A percentile compares a stretch with the other conserved stretches of the same genome.
phyloP scores from a whole-genome alignment of 2,113 vertebrate genomes.

The Chascanopsetta lugubris region DNA sequence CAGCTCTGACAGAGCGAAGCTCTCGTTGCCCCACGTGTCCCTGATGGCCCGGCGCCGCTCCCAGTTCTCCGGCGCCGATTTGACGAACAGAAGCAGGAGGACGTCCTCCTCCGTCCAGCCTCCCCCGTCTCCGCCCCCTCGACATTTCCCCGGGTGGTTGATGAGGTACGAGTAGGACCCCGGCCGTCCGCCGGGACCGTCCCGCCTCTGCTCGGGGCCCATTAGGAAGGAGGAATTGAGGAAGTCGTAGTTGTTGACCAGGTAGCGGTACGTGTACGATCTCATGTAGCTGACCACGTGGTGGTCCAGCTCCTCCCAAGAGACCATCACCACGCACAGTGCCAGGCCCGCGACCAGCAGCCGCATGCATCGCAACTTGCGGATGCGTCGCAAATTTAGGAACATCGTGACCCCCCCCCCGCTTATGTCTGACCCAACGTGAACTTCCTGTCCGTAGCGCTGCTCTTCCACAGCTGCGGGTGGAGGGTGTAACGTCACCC shows the following conservation, averaged over 20 bases:
- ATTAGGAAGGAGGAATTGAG: constrained; percentile 85
- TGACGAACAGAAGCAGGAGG: constrained; percentile 90
- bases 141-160: constrained; percentile 86
- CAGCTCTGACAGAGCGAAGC: constrained; percentile 75
- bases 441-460: not conserved
- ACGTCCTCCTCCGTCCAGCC: constrained; percentile 78
- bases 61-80: constrained; percentile 87
- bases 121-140: constrained; percentile 5
- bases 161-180: constrained; percentile 85
- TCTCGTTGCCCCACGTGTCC: constrained; percentile 91
- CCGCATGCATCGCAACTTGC: constrained; percentile 85
- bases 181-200: not conserved
- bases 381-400: constrained; percentile 83
- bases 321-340: constrained; percentile 84
- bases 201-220: constrained; percentile 8
- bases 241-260: constrained; percentile 90
- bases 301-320: constrained; percentile 85
- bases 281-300: constrained; percentile 86
- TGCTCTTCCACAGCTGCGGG: not conserved
- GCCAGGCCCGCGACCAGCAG: constrained; percentile 85
- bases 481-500: not conserved
- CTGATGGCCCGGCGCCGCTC: constrained; percentile 85
- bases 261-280: constrained; percentile 90
- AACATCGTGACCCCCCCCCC: constrained; percentile 75
- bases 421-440: not conserved